These are phyloP conservation scores for Pardosa pseudoannulata DNA, from an alignment of 2,888 invertebrate species.

Conservation along the genomic window DNA sequence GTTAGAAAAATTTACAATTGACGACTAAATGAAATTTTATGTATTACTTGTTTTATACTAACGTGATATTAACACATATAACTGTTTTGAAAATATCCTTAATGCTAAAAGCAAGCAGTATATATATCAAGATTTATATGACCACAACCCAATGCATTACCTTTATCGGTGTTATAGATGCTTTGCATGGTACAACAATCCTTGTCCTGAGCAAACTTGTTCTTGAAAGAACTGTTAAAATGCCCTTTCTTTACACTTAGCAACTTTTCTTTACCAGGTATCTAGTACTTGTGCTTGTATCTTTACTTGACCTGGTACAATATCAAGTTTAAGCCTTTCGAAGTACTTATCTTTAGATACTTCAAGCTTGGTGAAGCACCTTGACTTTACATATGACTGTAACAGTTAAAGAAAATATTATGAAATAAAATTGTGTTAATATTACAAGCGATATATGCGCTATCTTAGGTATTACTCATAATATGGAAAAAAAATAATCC, in stretches of 20 bases:
- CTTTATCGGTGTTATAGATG: background rate
- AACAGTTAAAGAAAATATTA: constrained; percentile 5
- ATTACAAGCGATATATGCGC: background rate
- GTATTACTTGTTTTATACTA: too few relatives aligned
- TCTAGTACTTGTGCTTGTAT: background rate
- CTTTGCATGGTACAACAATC: background rate
- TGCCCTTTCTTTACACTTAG: background rate
- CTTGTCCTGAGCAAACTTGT: background rate
- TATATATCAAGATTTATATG: too few relatives aligned
- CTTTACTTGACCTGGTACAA: background rate
- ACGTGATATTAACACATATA: too few relatives aligned
- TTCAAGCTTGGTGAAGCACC: constrained; percentile 9
- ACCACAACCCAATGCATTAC: too few relatives aligned
- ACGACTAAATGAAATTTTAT: too few relatives aligned
- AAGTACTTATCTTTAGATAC: background rate
- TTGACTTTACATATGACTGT: background rate
- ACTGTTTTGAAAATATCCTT: too few relatives aligned
- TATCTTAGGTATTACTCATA: too few relatives aligned
- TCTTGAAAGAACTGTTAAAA: background rate
- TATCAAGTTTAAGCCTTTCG: background rate
- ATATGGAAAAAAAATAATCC: too few relatives aligned
- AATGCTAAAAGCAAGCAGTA: too few relatives aligned
- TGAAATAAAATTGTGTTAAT: background rate
- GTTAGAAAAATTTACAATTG: too few relatives aligned
- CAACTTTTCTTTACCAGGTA: background rate